Conservation (phyloP, 2,113 vertebrate species). For the Mesocricetus auratus region DNA sequence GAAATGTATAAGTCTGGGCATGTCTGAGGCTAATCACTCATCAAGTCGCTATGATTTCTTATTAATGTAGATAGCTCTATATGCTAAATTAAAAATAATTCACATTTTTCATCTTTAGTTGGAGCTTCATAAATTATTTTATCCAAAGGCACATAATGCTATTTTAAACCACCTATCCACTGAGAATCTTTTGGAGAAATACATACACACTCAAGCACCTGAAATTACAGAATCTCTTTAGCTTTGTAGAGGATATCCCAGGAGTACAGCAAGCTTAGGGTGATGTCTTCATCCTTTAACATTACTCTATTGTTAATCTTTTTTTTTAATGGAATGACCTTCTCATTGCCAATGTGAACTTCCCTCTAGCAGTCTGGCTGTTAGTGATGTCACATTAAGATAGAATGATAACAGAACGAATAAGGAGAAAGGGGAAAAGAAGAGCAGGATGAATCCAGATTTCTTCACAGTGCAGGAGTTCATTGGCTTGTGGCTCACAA, state of each 20-base stretch:
- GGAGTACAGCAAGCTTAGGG: background rate
- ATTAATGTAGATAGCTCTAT: background rate
- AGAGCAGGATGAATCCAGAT: background rate
- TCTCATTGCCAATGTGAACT: background rate
- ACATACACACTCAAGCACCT: background rate
- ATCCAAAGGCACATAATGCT: background rate
- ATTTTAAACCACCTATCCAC: background rate
- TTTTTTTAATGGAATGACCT: background rate
- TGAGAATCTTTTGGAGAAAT: background rate
- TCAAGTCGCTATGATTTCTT: background rate
- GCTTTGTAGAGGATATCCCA: background rate
- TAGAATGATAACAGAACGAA: background rate
- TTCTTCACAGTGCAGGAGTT: background rate
- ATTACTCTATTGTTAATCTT: background rate
- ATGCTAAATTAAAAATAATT: background rate
- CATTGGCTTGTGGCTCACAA: background rate
- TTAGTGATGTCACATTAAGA: background rate
- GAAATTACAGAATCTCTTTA: background rate
- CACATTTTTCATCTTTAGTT: conserved; percentile 26
- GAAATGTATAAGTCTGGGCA: background rate
- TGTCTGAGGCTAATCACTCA: background rate
- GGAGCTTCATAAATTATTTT: background rate
- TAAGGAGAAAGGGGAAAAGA: background rate
- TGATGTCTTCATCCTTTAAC: background rate
- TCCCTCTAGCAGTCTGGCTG: background rate